Evolutionary conservation across 2,113 vertebrate genomes (phyloP).

Genomic region (Myotis lucifugus): DNA sequence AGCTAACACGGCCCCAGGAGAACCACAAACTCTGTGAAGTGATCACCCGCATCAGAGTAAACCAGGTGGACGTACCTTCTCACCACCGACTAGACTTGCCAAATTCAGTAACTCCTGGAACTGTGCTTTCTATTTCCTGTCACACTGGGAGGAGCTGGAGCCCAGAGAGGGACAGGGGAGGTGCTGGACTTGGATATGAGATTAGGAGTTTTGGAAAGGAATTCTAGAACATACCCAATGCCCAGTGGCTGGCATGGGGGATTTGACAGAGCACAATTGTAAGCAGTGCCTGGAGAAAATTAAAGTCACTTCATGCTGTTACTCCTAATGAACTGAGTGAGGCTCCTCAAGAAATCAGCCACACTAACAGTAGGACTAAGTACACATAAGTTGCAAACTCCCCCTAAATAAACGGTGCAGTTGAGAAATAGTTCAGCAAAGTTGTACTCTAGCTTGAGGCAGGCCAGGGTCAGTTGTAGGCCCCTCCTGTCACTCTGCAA

Average conservation of each 20-base stretch:
- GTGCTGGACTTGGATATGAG: not conserved
- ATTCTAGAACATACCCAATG: not conserved
- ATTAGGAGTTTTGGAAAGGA: not conserved
- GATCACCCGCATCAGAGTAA: not conserved
- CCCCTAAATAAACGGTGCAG: not conserved
- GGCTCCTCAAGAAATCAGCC: not conserved
- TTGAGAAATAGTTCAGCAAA: not conserved
- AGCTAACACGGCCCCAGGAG: not conserved
- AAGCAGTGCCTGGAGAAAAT: not conserved
- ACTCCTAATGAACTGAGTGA: accelerated
- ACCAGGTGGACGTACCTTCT: not conserved
- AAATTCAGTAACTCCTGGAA: not conserved
- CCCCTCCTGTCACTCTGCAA: not conserved
- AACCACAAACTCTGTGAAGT: not conserved
- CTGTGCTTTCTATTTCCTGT: not conserved
- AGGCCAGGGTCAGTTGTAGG: not conserved
- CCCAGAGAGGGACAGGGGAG: not conserved
- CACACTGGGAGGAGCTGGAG: not conserved
- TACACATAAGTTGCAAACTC: not conserved
- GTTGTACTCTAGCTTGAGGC: not conserved
- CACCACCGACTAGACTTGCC: not conserved
- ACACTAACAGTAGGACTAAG: not conserved
- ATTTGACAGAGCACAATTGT: not conserved
- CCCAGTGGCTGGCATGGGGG: not conserved
- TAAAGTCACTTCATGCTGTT: not conserved